Percentiles rank a stretch among this genome's conserved stretches.
Evolutionary conservation across 2,888 invertebrate genomes (phyloP).

Genomic region (Arctia plantaginis): DNA sequence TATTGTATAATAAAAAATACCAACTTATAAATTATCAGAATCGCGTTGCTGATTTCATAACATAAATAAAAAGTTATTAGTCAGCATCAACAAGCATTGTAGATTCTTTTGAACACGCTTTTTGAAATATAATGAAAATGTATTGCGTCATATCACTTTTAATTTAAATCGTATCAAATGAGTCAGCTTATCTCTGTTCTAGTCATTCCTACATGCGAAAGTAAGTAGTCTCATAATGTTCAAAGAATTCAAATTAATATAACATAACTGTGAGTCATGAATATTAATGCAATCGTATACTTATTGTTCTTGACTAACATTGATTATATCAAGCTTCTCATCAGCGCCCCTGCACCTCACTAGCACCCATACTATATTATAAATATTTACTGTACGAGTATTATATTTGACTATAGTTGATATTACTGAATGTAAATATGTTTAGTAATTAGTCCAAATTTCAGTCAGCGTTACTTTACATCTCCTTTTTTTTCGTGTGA

Average conservation of each 20-base stretch:
- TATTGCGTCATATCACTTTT: background rate
- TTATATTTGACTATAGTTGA: too few relatives aligned
- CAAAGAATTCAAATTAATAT: constrained; percentile 9
- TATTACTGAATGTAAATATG: too few relatives aligned
- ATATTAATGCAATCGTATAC: background rate
- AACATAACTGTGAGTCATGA: background rate
- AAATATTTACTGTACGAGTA: too few relatives aligned
- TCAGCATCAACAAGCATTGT: background rate
- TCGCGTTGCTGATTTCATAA: background rate
- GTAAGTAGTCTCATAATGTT: background rate
- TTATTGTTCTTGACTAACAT: background rate
- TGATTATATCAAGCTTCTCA: too few relatives aligned
- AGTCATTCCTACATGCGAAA: background rate
- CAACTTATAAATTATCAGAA: too few relatives aligned
- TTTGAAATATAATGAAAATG: background rate
- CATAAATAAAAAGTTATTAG: background rate
- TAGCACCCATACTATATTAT: too few relatives aligned
- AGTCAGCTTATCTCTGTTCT: background rate
- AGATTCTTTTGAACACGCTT: background rate
- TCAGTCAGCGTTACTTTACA: too few relatives aligned
- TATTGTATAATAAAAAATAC: too few relatives aligned
- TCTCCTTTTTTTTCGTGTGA: too few relatives aligned
- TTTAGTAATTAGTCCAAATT: too few relatives aligned
- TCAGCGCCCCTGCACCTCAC: too few relatives aligned
- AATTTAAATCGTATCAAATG: background rate